Conservation (phyloP, 2,113 vertebrate genomes). For the Austrofundulus limnaeus region DNA sequence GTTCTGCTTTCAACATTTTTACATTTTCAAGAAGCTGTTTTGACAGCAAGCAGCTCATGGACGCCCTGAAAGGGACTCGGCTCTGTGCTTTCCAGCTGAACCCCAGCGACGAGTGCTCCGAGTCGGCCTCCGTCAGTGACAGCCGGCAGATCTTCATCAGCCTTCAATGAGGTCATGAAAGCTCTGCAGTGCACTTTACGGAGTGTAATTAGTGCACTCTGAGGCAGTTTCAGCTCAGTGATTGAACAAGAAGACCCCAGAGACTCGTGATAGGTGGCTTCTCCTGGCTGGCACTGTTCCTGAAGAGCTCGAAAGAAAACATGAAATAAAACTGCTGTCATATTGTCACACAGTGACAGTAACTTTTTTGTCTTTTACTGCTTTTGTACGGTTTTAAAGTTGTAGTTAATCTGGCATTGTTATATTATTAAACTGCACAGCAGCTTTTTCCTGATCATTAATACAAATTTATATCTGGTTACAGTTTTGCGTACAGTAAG, state of each 20-base stretch:
- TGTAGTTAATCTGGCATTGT: not conserved
- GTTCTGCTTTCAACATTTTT: not conserved
- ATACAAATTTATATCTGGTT: not conserved
- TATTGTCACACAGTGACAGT: constrained; percentile 1
- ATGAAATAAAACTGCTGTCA: constrained; percentile 45
- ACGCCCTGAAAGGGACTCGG: not conserved
- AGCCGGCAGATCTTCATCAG: constrained; percentile 55
- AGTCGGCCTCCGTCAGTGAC: constrained; percentile 33
- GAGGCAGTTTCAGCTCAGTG: constrained; percentile 55
- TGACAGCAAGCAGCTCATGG: not conserved
- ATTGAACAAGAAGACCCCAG: constrained; percentile 61
- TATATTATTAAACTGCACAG: no score
- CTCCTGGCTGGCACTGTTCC: constrained; percentile 38
- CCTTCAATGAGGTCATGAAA: constrained; percentile 45
- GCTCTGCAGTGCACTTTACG: constrained; percentile 54
- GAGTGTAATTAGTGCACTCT: constrained; percentile 57
- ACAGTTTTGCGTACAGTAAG: not conserved
- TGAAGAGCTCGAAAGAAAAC: constrained; percentile 33
- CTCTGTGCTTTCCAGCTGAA: constrained; percentile 11
- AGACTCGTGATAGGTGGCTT: constrained; percentile 47
- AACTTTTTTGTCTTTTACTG: constrained; percentile 12
- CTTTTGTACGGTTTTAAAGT: constrained; percentile 9
- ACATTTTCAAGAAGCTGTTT: constrained; percentile 2
- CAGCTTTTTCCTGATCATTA: not conserved
- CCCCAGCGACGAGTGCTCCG: constrained; percentile 10